phyloP scores from a whole-genome alignment of 2,888 invertebrate genomes.

The Heliconius sara region DNA sequence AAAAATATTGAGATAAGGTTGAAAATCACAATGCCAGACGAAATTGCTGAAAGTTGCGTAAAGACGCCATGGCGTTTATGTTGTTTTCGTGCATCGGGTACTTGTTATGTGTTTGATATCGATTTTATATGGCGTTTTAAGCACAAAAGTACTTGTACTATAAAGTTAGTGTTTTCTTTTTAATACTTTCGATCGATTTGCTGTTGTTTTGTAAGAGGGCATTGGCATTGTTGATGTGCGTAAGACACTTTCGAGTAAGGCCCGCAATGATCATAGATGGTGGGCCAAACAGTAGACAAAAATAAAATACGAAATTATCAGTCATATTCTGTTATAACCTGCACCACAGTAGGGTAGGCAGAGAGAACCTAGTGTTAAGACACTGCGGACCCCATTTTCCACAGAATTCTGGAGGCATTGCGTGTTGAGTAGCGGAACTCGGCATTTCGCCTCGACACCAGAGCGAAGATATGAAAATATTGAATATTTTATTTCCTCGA shows the following conservation, averaged over 20 bases:
- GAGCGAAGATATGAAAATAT: too few species aligned
- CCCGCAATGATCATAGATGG: background rate
- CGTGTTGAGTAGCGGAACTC: too few species aligned
- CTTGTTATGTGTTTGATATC: slow-evolving; percentile 44
- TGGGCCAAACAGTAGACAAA: background rate
- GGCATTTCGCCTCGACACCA: too few species aligned
- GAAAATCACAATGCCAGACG: slow-evolving; percentile 3
- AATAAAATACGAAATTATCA: background rate
- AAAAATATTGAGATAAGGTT: background rate
- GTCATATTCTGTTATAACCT: background rate
- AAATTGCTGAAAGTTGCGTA: slow-evolving; percentile 47
- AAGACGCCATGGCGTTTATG: slow-evolving; percentile 51
- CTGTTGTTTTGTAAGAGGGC: slow-evolving; percentile 17
- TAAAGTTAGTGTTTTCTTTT: slow-evolving; percentile 22
- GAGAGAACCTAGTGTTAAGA: too few species aligned
- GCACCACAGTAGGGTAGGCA: too few species aligned
- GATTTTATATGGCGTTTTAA: slow-evolving; percentile 40
- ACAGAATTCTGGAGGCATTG: too few species aligned
- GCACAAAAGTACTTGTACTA: slow-evolving; percentile 13
- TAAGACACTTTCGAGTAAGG: slow-evolving; percentile 14
- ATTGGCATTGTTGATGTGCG: background rate
- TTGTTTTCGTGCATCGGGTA: slow-evolving; percentile 55
- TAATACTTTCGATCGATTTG: slow-evolving; percentile 19
- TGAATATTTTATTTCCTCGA: too few species aligned
- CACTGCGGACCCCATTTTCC: too few species aligned